phyloP scores from a whole-genome alignment of 2,113 vertebrate species.

The Boulengeromyrus knoepffleri region DNA sequence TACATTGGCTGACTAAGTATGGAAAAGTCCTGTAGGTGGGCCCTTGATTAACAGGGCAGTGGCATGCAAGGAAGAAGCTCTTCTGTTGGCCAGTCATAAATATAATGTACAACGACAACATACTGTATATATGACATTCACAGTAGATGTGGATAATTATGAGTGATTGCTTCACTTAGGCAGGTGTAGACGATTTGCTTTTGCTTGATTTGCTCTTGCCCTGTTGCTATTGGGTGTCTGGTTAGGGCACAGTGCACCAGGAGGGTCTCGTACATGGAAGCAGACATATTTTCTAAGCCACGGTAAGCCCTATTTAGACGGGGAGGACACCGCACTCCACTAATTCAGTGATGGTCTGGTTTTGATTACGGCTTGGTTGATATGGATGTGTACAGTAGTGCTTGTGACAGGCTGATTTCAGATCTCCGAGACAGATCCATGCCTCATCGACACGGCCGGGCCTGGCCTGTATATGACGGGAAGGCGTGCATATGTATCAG shows the following conservation, averaged over 20 bases:
- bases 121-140: background rate
- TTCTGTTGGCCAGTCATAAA: background rate
- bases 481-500: slow-evolving; percentile 59
- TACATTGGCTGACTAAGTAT: background rate
- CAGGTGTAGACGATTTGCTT: background rate
- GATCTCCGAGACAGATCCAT: slow-evolving; percentile 36
- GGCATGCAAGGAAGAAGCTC: background rate
- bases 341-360: background rate
- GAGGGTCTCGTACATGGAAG: background rate
- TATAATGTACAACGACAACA: background rate
- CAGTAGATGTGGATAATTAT: background rate
- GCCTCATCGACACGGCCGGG: slow-evolving; percentile 37
- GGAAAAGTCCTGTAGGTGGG: background rate
- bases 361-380: slow-evolving; percentile 18
- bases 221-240: background rate
- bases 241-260: background rate
- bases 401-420: slow-evolving; percentile 24
- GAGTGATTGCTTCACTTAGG: background rate
- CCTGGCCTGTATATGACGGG: slow-evolving; percentile 43
- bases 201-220: background rate
- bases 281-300: background rate
- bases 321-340: background rate
- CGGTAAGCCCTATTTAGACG: background rate
- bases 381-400: slow-evolving; percentile 18
- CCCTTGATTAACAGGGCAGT: background rate